Evolutionary conservation across 2,888 invertebrate genomes (phyloP).

Genomic region (Spisula subtruncata): DNA sequence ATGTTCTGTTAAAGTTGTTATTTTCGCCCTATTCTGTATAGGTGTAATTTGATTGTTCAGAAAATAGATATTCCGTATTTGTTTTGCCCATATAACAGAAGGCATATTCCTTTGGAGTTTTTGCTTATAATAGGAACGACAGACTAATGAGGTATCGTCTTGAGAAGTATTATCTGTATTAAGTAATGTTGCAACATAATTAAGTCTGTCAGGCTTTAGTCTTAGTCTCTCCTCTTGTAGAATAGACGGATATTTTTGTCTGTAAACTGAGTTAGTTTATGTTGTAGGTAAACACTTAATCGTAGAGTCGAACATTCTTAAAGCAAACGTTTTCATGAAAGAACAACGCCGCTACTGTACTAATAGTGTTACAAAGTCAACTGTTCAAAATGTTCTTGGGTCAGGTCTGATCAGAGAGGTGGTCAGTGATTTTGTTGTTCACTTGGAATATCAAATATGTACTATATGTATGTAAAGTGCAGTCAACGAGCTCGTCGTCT

Average conservation of each 20-base stretch:
- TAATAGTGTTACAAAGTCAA: too few relatives aligned
- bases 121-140: neutral
- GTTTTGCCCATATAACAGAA: neutral
- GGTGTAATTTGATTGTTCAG: neutral
- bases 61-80: neutral
- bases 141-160: neutral
- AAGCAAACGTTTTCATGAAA: too few relatives aligned
- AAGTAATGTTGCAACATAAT: neutral
- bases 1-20: neutral
- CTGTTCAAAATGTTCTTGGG: too few relatives aligned
- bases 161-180: neutral
- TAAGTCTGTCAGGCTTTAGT: slow-evolving; percentile 7
- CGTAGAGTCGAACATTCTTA: too few relatives aligned
- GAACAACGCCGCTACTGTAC: too few relatives aligned
- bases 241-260: neutral
- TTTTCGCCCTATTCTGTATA: neutral
- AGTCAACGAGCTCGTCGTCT: too few relatives aligned
- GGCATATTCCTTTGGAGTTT: neutral
- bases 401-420: too few relatives aligned
- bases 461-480: too few relatives aligned
- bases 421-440: too few relatives aligned
- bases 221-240: neutral
- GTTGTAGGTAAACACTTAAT: too few relatives aligned
- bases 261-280: neutral
- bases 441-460: too few relatives aligned